Base-by-base conservation (phyloP, 1,140 invertebrate species). In the Drosophila bifasciata region DNA sequence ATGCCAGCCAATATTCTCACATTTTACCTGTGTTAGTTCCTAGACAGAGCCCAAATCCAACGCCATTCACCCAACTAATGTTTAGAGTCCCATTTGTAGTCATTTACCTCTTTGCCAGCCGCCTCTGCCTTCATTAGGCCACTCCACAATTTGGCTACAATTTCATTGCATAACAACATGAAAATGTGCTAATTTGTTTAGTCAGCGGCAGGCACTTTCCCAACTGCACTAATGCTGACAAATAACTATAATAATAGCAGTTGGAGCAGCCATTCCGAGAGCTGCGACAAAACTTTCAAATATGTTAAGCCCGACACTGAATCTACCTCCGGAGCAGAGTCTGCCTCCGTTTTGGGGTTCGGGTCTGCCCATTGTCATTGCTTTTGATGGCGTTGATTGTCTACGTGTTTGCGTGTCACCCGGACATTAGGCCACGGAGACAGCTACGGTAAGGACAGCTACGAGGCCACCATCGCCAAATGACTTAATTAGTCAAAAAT, bases 401-500 rank as follows among this genome's bases (percentile, higher is more conserved):
- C 76, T 84, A 85, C 76, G 66, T 84, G 79, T 84, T 85, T 84
- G 80, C 80, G 80, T 84, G 80, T 73, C 68, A 68, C 60, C 67
- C 46, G 56, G 55, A 69, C 68, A 84, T 84, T 85, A 85, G 40
- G 28, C 69, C 43, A n/a, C n/a, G 46, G 45, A 63, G 11, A 21
- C 19, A 21, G 19, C n/a, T n/a, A 53, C 44, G 56, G 71, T 56
- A 53, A 13, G 32, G 68, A 48, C 56, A 53, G n/a, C 56, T 46
- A 71, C 48, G 44, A 75, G 44, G 44, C 16, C 23, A 25, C n/a
- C 23, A 49, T 16, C 36, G 40, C 36, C 43, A 41, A 56, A 85
- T 85, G 81, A 57, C 80, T 85, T 85, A 85, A 85, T 85, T 85
- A 85, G 81, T 77, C 67, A 73, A 86, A 57, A 80, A 80, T 80